These are phyloP conservation scores for Sapajus apella DNA, from an alignment of 2,113 vertebrate genomes.

Conservation along the genomic window DNA sequence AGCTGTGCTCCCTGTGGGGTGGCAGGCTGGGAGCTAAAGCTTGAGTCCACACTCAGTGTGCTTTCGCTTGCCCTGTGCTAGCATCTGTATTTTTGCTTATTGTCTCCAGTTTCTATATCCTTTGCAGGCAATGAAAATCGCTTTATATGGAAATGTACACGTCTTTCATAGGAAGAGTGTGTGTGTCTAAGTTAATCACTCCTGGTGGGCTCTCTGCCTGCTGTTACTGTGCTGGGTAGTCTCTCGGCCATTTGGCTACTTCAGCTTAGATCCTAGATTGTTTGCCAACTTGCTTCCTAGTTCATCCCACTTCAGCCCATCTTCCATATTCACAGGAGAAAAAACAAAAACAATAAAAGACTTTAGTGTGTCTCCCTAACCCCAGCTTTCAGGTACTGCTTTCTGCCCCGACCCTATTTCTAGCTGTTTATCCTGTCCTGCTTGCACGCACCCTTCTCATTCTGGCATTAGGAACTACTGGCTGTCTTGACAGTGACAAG, in stretches of 20 bases:
- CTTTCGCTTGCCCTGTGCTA: neutral
- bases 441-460: fast-evolving
- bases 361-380: fast-evolving
- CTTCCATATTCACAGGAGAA: fast-evolving
- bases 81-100: neutral
- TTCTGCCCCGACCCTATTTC: neutral
- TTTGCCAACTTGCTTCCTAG: neutral
- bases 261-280: neutral
- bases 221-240: neutral
- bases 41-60: fast-evolving
- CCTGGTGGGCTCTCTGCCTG: fast-evolving
- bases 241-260: neutral
- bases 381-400: neutral
- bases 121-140: neutral
- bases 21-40: too few species aligned
- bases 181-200: fast-evolving
- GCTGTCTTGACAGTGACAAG: fast-evolving
- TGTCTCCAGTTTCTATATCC: neutral
- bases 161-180: neutral
- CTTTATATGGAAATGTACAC: fast-evolving
- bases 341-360: neutral
- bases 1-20: neutral
- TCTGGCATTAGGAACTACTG: neutral
- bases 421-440: too few species aligned
- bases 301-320: neutral